Percentiles rank a stretch among this genome's conserved stretches.
Conservation (phyloP, 37 sponge, comb jelly and placozoan genomes). For the Hexactinellida sp. region DNA sequence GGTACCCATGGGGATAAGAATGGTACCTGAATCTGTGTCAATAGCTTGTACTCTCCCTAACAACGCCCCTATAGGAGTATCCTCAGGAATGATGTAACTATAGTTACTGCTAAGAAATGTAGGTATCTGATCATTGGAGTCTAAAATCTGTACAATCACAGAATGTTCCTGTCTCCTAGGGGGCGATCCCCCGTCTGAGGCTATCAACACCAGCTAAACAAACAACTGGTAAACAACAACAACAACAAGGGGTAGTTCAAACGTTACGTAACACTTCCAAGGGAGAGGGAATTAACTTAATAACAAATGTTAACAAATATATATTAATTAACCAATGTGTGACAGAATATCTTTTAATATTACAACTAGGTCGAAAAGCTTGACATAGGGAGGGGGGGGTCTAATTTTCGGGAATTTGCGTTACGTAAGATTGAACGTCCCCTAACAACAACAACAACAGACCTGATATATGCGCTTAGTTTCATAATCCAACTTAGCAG, state of each 20-base stretch:
- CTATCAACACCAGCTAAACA: neutral
- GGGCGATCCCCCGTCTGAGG: neutral
- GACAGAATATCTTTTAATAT: no score
- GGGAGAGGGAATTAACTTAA: no score
- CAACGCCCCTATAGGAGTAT: neutral
- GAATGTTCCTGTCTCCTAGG: neutral
- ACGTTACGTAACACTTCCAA: no score
- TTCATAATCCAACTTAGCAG: neutral
- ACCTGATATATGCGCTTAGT: neutral
- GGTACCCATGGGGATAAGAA: no score
- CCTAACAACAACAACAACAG: no score
- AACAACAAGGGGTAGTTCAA: neutral
- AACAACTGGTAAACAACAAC: neutral
- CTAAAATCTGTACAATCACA: neutral
- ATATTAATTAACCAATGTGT: no score
- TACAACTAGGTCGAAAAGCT: no score
- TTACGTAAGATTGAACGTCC: no score
- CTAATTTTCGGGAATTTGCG: no score
- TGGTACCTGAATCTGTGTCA: constrained; percentile 7
- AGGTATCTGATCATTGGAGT: neutral
- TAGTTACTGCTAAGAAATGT: neutral
- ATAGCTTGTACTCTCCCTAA: constrained; percentile 1
- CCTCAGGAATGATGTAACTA: neutral
- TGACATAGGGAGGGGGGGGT: no score
- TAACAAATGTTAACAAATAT: no score